Conservation (phyloP, 2,113 vertebrate species). For the Porphyrio hochstetteri region DNA sequence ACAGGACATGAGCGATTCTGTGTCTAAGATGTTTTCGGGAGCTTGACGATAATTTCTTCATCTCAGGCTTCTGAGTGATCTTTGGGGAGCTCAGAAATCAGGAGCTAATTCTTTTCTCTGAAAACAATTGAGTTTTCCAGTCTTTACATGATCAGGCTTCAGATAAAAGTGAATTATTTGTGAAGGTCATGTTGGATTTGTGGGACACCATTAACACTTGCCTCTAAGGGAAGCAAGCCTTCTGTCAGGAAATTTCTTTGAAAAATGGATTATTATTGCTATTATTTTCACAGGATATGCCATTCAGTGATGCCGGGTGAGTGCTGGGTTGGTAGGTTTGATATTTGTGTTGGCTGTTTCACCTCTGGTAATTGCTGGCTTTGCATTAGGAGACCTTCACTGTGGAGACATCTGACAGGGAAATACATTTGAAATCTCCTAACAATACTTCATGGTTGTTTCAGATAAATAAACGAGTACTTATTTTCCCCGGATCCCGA, state of each 20-base stretch:
- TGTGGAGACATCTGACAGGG: background rate
- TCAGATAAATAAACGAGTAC: slow-evolving; percentile 32
- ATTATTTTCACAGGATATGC: background rate
- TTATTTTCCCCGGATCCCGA: background rate
- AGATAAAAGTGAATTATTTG: slow-evolving; percentile 12
- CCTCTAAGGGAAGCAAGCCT: slow-evolving; percentile 15
- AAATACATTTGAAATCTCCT: slow-evolving; percentile 15
- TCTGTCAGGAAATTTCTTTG: slow-evolving; percentile 16
- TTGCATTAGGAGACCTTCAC: background rate
- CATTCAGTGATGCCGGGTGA: background rate
- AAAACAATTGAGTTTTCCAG: background rate
- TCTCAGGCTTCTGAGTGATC: background rate
- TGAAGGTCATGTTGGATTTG: slow-evolving; percentile 21
- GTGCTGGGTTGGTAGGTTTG: background rate
- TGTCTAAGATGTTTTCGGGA: background rate
- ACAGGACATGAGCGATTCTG: fast-evolving
- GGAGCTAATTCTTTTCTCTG: background rate
- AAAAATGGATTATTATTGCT: slow-evolving; percentile 22
- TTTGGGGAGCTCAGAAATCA: background rate
- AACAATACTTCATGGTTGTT: background rate
- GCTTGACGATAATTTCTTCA: background rate
- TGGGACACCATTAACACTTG: background rate
- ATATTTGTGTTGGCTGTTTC: slow-evolving; percentile 2
- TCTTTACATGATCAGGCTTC: background rate
- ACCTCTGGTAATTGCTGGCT: slow-evolving; percentile 15